Conservation (phyloP, 2,888 invertebrate species). For the Unio delphinus region DNA sequence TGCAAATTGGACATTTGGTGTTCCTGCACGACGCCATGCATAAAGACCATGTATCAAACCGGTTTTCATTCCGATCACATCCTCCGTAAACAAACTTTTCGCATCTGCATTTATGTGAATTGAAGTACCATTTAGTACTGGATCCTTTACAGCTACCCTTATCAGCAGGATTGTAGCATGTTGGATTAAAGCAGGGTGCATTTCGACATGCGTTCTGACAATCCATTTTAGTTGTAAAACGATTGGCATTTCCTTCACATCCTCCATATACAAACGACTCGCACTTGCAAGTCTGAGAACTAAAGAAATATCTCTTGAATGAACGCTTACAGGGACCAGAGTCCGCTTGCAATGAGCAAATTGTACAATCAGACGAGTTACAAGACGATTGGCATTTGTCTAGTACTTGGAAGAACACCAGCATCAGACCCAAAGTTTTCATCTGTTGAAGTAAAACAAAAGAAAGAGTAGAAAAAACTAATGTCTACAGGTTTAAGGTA, state of each 20-base stretch:
- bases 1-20: constrained; percentile 3
- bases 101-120: constrained; percentile 6
- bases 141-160: constrained; percentile 11
- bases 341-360: constrained; percentile 20
- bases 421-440: too few relatives aligned
- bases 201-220: constrained; percentile 18
- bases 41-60: constrained; percentile 7
- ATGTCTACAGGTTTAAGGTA: too few relatives aligned
- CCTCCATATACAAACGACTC: constrained; percentile 20
- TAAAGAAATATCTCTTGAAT: constrained; percentile 23
- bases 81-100: constrained; percentile 10
- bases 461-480: too few relatives aligned
- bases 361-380: constrained; percentile 12
- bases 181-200: constrained; percentile 6
- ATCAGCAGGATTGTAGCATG: constrained; percentile 7
- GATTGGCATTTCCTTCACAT: constrained; percentile 27
- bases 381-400: constrained; percentile 7
- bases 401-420: neutral
- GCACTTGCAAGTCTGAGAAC: constrained; percentile 19
- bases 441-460: too few relatives aligned
- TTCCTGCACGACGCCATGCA: constrained; percentile 9
- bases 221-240: constrained; percentile 14
- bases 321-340: constrained; percentile 19
- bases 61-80: constrained; percentile 14
- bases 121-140: constrained; percentile 11